These are phyloP conservation scores for Sternotherus odoratus DNA, from an alignment of 2,797 vertebrate genomes.

Conservation along the genomic window DNA sequence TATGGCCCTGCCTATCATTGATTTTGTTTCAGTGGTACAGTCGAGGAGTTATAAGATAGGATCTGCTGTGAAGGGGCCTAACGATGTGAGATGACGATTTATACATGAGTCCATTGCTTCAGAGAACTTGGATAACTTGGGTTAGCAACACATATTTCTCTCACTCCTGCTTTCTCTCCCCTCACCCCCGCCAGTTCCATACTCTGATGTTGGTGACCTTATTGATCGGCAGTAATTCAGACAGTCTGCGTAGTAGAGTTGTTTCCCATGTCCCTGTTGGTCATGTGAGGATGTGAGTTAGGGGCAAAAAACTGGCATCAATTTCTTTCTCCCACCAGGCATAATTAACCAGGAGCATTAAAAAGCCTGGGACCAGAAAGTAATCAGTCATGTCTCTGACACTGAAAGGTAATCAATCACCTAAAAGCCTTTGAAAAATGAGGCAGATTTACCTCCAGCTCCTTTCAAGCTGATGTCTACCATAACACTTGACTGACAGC, in stretches of 20 bases:
- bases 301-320: background rate
- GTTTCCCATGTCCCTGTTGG: background rate
- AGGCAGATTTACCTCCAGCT: background rate
- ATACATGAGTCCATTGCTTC: background rate
- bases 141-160: background rate
- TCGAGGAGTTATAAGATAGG: background rate
- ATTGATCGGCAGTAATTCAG: background rate
- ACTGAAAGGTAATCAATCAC: background rate
- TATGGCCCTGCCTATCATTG: background rate
- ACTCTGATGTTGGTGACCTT: background rate
- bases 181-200: background rate
- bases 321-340: background rate
- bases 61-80: background rate
- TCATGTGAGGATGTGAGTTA: background rate
- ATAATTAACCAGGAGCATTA: background rate
- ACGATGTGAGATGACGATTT: background rate
- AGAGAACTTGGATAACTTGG: background rate
- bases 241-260: background rate
- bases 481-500: background rate
- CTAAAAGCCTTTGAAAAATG: background rate
- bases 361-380: background rate
- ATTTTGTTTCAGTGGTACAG: background rate
- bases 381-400: background rate
- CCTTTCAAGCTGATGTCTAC: background rate
- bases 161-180: background rate